A percentile compares a stretch with the other conserved stretches of the same genome.
Evolutionary conservation across 2,113 vertebrate species (phyloP).

Genomic region (Halcyon malimbica): DNA sequence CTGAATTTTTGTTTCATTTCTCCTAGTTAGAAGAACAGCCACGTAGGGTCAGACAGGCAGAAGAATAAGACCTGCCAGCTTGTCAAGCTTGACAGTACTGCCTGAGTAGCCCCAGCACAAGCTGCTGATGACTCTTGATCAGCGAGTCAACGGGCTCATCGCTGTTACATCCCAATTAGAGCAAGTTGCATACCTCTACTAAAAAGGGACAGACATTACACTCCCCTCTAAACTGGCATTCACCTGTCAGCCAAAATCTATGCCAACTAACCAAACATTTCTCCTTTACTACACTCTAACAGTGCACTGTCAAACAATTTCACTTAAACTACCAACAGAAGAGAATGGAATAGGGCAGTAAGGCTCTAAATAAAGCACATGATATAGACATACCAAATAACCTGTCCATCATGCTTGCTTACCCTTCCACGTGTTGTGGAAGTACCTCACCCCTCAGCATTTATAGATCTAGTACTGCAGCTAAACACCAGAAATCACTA

Average conservation of each 20-base stretch:
- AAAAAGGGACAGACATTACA: background rate
- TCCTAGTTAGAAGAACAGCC: background rate
- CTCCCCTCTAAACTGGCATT: background rate
- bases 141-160: background rate
- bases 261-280: background rate
- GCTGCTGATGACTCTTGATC: background rate
- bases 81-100: background rate
- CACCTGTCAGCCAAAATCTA: background rate
- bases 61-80: background rate
- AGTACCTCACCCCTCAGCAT: background rate
- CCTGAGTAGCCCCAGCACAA: background rate
- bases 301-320: background rate
- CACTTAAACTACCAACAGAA: background rate
- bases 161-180: background rate
- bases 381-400: background rate
- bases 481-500: background rate
- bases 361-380: background rate
- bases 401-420: background rate
- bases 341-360: background rate
- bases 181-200: background rate
- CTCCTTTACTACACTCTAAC: background rate
- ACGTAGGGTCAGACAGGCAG: constrained; percentile 5
- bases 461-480: background rate
- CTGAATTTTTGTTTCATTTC: background rate
- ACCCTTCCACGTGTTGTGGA: background rate